Evolutionary conservation across 2,113 vertebrate species (phyloP), one percentile per base, ranked within the genome.

Genomic region (Gracilinanus agilis): DNA sequence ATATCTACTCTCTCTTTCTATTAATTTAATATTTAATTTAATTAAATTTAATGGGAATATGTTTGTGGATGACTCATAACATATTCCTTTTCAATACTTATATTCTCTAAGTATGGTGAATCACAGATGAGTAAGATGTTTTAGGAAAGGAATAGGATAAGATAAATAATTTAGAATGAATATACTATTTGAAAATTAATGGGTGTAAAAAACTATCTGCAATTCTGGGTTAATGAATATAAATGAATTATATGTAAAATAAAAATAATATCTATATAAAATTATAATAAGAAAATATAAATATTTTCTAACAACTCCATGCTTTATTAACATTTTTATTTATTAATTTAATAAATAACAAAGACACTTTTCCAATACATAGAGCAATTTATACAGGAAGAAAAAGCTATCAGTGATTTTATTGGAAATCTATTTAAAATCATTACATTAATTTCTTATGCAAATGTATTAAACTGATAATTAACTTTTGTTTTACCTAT

Each of bases 401-500:
- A 89, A 83, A 9, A 91, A 56, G 91, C 58, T 96, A 53, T 93
- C 88, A 95, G 94, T 95, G 93, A 83, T 93, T 95, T 97, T 21
- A 56, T 53, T 88, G 44, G 4, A 96, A 96, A 91, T 54, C 16
- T 94, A 95, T 96, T 96, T 91, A 88, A 96, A 94, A 92, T 93
- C 90, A 94, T 96, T 95, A 96, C 16, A 92, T 61, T 96, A 96
- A 96, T 97, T 96, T 96, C 90, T 90, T 96, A 96, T 96, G 94
- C 88, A 96, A 95, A 97, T 97, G 2, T 94, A 75, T 95, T 95
- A 95, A 95, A 89, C 88, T 90, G 90, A 92, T 61, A 94, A 44
- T 90, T 24, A 89, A 53, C 92, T 97, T 97, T 96, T 95, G 89
- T 83, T 96, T 97, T 96, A 67, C 54, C 67, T 96, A 61, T 94